Base-by-base conservation (phyloP, 1,140 invertebrate species). In the Dysdera silvatica region DNA sequence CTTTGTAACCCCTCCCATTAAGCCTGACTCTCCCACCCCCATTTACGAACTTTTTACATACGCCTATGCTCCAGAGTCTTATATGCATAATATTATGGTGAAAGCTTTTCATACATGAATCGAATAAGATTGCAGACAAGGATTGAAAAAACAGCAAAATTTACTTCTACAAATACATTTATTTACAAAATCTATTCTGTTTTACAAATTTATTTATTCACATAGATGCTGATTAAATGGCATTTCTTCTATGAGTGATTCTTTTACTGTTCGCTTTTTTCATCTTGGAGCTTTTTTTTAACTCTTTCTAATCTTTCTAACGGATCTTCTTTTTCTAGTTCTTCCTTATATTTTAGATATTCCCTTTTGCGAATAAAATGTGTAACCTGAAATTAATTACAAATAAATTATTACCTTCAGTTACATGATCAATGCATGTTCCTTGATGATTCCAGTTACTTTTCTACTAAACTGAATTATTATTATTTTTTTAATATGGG, bases 321-420 rank as follows among this genome's bases (percentile, higher is more conserved):
- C 40, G 61, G 61, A 49, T 63, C 61, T 49, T 47, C 43, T 23
- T 28, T 29, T 12, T 63, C 43, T 2, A 63, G 8, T 18, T 56
- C 56, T 63, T 63, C 61, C 51, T 63, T 63, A 31, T 55, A 63
- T 31, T 63, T 63, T 4, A 63, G 16, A 56, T 63, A 63, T 20
- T 63, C 61, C 31, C 61, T 55, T 49, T 56, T 63, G 5, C 61
- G 18, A 37, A 33, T 49, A 49, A 63, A 63, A 40, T 63, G 61
- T 37, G 55, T 41, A 4, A 63, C 61, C 61, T 63, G n/a, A 23
- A 62, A 47, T 55, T 33, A 20, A 33, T 35, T 33, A 53, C 23
- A 53, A n/a, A 49, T 18, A 49, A 6, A 49, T 8, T 6, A 1
- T 49, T 12, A 10, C 8, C 24, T 1, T 14, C 33, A 37, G 7